Conservation (phyloP, 2,797 vertebrate species). For the Nasua narica region DNA sequence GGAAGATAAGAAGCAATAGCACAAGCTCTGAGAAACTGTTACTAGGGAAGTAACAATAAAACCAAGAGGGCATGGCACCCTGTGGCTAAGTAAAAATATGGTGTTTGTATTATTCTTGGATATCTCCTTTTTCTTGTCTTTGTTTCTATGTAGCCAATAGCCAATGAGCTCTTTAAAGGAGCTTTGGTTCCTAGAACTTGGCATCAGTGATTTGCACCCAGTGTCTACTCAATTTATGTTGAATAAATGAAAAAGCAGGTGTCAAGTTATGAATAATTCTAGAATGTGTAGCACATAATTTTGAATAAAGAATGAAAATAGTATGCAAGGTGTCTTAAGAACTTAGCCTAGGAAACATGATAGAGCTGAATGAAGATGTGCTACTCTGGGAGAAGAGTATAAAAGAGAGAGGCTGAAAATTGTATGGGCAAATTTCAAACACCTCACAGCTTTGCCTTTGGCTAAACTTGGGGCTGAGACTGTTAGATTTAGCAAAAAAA, state of each 20-base stretch:
- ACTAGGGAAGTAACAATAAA: background rate
- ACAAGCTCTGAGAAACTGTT: background rate
- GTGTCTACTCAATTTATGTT: background rate
- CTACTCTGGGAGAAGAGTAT: background rate
- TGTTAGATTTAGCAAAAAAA: background rate
- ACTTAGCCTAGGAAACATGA: background rate
- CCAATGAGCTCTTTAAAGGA: background rate
- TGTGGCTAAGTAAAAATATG: background rate
- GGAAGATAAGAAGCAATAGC: background rate
- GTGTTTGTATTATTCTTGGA: background rate
- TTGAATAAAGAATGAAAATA: background rate
- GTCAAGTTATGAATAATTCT: background rate
- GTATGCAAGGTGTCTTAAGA: background rate
- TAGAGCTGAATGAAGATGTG: background rate
- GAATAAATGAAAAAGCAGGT: background rate
- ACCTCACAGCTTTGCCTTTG: background rate
- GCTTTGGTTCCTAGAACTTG: background rate
- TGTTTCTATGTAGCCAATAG: background rate
- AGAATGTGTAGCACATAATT: background rate
- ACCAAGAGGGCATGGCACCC: background rate
- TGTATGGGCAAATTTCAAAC: background rate
- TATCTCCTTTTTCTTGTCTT: background rate
- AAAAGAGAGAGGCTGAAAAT: background rate
- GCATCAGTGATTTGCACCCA: background rate
- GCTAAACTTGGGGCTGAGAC: conserved; percentile 9